These are phyloP conservation scores for Danio jaintianensis DNA, from an alignment of 2,797 vertebrate species.

Conservation along the genomic window DNA sequence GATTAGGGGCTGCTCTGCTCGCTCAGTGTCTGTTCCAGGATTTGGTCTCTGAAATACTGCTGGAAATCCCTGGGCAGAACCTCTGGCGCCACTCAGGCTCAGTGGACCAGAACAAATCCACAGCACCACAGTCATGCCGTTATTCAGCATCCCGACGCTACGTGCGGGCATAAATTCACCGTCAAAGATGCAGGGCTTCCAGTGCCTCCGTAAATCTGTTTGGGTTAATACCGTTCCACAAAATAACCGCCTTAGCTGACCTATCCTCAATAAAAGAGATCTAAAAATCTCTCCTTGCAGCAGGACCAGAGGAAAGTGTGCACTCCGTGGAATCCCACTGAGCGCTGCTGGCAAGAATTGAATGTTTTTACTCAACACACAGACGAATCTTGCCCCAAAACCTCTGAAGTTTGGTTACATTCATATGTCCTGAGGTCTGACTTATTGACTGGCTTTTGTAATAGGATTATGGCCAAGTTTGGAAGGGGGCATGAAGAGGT, in stretches of 20 bases:
- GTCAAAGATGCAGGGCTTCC: conserved; percentile 67
- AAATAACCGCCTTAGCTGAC: conserved; percentile 64
- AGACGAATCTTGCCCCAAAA: conserved; percentile 1
- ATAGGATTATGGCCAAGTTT: conserved; percentile 35
- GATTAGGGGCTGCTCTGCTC: conserved; percentile 56
- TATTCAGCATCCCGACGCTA: conserved; percentile 64
- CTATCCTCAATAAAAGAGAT: conserved; percentile 63
- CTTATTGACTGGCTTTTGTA: conserved; percentile 31
- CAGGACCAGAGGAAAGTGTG: background rate
- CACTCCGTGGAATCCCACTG: background rate
- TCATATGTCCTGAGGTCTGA: conserved; percentile 36
- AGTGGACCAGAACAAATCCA: conserved; percentile 79
- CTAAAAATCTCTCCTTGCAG: conserved; percentile 16
- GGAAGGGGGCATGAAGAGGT: background rate
- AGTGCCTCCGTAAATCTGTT: conserved; percentile 67
- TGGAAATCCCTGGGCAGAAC: conserved; percentile 72
- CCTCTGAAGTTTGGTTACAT: conserved; percentile 41
- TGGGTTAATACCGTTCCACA: conserved; percentile 69
- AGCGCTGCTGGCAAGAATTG: conserved; percentile 11
- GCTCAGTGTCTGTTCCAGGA: conserved; percentile 43
- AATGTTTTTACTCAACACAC: conserved; percentile 7
- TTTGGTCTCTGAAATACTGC: conserved; percentile 53
- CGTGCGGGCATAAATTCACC: conserved; percentile 48
- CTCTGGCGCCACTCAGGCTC: conserved; percentile 68
- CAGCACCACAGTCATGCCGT: conserved; percentile 66